These are phyloP conservation scores for Ictalurus furcatus DNA, from an alignment of 2,113 vertebrate genomes.

Conservation along the genomic window DNA sequence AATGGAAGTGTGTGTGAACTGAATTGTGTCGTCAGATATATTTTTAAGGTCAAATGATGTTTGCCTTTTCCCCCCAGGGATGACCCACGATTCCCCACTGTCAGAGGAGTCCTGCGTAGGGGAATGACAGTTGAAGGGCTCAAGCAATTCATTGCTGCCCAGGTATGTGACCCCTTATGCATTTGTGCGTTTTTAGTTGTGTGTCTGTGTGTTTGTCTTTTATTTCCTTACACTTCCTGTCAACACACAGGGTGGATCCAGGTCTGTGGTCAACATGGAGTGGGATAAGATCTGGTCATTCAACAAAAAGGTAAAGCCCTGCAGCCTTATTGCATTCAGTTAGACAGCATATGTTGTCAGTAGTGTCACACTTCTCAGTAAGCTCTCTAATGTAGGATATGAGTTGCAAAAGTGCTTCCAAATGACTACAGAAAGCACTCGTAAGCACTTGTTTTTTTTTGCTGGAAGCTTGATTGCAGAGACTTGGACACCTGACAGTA, in stretches of 20 bases:
- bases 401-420: neutral
- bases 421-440: neutral
- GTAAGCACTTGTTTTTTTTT: neutral
- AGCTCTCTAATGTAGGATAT: neutral
- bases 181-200: neutral
- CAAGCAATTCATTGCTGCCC: slow-evolving; percentile 97
- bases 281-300: slow-evolving; percentile 99
- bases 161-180: slow-evolving; percentile 72
- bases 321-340: neutral
- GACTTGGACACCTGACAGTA: neutral
- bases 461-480: neutral
- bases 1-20: neutral
- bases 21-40: neutral
- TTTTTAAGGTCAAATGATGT: neutral
- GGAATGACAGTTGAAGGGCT: slow-evolving; percentile 98
- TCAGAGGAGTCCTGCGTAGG: slow-evolving; percentile 92
- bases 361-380: neutral
- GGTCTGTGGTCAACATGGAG: slow-evolving; percentile 98
- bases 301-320: slow-evolving; percentile 91
- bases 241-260: slow-evolving; percentile 85
- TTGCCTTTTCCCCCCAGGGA: slow-evolving; percentile 75
- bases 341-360: neutral
- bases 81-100: slow-evolving; percentile 97
- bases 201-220: neutral
- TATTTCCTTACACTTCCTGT: neutral